Conservation (phyloP, 2,113 vertebrate genomes). For the Nannobrachium achirus region DNA sequence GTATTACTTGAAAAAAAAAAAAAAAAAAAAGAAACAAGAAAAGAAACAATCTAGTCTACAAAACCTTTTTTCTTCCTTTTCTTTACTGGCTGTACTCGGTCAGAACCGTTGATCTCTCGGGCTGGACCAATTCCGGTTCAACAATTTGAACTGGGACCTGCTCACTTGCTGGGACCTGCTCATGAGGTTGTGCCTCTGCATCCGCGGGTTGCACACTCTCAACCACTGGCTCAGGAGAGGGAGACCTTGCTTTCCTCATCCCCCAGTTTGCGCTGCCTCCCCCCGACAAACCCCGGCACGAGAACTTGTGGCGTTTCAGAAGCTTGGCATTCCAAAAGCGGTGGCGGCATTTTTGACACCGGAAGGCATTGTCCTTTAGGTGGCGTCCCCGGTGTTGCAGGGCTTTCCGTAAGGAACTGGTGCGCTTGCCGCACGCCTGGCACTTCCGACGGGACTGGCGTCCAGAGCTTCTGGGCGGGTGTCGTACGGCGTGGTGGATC, state of each 20-base stretch:
- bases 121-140: slow-evolving; percentile 38
- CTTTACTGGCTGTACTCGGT: slow-evolving; percentile 75
- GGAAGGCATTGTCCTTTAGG: slow-evolving; percentile 70
- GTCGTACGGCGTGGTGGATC: slow-evolving; percentile 73
- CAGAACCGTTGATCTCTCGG: slow-evolving; percentile 75
- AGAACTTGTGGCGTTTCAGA: slow-evolving; percentile 74
- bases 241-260: slow-evolving; percentile 53
- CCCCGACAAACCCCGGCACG: slow-evolving; percentile 59
- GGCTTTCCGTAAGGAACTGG: slow-evolving; percentile 82
- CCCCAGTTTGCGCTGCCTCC: slow-evolving; percentile 43
- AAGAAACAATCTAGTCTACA: slow-evolving; percentile 66
- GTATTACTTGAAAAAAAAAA: slow-evolving; percentile 65
- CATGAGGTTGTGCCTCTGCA: slow-evolving; percentile 2
- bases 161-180: slow-evolving; percentile 5
- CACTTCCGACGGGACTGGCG: slow-evolving; percentile 80
- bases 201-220: slow-evolving; percentile 27
- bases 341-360: slow-evolving; percentile 75
- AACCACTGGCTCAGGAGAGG: slow-evolving; percentile 33
- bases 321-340: slow-evolving; percentile 78
- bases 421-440: slow-evolving; percentile 85
- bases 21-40: too few relatives aligned
- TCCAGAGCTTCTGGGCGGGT: slow-evolving; percentile 71
- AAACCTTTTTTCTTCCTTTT: slow-evolving; percentile 34
- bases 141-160: slow-evolving; percentile 31
- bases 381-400: slow-evolving; percentile 83